phyloP scores from a whole-genome alignment of 1,140 invertebrate genomes.

The Acyrthosiphon pisum region DNA sequence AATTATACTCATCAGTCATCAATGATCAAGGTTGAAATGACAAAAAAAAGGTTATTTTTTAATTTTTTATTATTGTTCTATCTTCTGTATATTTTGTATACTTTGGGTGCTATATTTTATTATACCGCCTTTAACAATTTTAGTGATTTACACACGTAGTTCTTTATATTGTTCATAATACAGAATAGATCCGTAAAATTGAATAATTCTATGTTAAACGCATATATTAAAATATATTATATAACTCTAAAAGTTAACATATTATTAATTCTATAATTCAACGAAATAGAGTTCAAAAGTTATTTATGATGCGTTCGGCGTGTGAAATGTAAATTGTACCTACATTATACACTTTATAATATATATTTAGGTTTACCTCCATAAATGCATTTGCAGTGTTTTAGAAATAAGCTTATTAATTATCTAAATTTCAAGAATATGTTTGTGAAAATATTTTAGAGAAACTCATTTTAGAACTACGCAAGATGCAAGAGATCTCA shows the following conservation, averaged over 20 bases:
- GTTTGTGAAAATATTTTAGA: neutral
- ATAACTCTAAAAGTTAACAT: neutral
- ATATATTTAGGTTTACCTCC: neutral
- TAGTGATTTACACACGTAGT: neutral
- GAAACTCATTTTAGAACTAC: neutral
- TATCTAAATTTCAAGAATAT: neutral
- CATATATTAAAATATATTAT: constrained; percentile 16
- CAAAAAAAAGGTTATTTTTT: neutral
- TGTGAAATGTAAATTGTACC: neutral
- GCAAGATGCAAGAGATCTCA: neutral
- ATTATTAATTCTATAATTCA: neutral
- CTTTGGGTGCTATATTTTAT: neutral
- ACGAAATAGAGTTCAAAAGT: neutral
- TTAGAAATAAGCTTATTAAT: neutral
- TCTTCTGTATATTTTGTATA: neutral
- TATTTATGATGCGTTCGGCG: neutral
- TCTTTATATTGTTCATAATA: neutral
- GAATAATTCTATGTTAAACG: neutral
- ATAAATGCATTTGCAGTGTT: neutral
- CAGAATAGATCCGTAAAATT: neutral
- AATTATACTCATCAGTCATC: constrained; percentile 22
- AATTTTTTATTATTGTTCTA: neutral
- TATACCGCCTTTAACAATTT: neutral
- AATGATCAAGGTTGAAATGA: constrained; percentile 12
- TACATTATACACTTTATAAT: neutral